Conservation (phyloP, 2,113 vertebrate species). For the Holacanthus passer region DNA sequence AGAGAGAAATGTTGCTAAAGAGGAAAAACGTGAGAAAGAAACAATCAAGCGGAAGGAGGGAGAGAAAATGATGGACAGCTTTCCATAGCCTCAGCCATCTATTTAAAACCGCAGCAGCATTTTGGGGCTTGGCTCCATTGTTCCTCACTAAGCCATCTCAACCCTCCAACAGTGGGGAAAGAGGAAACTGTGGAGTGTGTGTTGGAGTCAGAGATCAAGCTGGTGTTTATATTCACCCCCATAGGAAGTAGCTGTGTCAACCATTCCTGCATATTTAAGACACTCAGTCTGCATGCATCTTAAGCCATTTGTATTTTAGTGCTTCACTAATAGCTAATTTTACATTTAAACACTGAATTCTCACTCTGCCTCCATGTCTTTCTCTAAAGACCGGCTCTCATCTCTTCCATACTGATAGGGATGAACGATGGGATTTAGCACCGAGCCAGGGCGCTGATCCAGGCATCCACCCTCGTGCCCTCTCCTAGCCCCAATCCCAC, state of each 20-base stretch:
- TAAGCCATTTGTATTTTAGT: slow-evolving; percentile 24
- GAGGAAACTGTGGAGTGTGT: slow-evolving; percentile 37
- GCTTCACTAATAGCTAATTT: slow-evolving; percentile 43
- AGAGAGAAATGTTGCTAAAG: neutral
- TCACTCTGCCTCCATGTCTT: slow-evolving; percentile 19
- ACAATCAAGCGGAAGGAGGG: neutral
- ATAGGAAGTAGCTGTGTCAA: neutral
- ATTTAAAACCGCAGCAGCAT: slow-evolving; percentile 39
- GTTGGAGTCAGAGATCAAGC: slow-evolving; percentile 47
- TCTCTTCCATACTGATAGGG: slow-evolving; percentile 61
- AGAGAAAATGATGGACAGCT: neutral
- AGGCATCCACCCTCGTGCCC: slow-evolving; percentile 53
- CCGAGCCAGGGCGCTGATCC: slow-evolving; percentile 70
- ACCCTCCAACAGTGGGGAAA: slow-evolving; percentile 21
- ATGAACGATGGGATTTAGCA: slow-evolving; percentile 72
- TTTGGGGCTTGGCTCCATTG: slow-evolving; percentile 18
- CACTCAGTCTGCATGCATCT: slow-evolving; percentile 31
- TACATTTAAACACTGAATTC: slow-evolving; percentile 55
- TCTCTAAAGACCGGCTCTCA: slow-evolving; percentile 55
- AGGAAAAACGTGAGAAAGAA: neutral
- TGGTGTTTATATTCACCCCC: slow-evolving; percentile 40
- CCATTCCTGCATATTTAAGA: neutral
- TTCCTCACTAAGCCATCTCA: slow-evolving; percentile 22
- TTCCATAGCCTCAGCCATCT: neutral
- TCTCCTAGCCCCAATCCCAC: slow-evolving; percentile 66